Evolutionary conservation across 2,888 invertebrate genomes (phyloP), one percentile per base, ranked within the genome.

Genomic region (Tetragonula carbonaria): DNA sequence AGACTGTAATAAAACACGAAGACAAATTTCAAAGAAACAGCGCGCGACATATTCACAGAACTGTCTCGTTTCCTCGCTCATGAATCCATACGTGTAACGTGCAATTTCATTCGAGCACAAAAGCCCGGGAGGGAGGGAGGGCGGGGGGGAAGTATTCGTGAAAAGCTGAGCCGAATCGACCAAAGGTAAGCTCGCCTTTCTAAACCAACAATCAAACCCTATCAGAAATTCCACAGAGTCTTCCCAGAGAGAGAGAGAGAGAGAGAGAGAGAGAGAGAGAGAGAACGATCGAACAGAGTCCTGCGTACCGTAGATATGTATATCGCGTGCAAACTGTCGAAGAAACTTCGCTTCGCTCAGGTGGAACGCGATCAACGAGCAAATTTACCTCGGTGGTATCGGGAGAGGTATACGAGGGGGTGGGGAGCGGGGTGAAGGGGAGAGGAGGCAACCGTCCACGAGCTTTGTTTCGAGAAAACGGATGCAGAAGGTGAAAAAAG

Each of bases 401-500:
- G 38, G 38, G 16, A 53, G 2, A 33, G 33, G 33, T 33, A 33
- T 33, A 33, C 33, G 23, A 55, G 28, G 28, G 1, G 28, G 28
- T 1, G 28, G 28, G 28, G 28, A 28, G 2, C 1, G 28, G 28
- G 28, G 28, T 1, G 28, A 2, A 28, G 28, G 28, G 28, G 28
- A 23, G 23, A 23, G 28, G 28, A 2, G 21, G 11, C 14, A 23
- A 8, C 5, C 18, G 11, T 33, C 33, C 33, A 33, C 38, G 8
- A 57, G 28, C 8, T 57, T 45, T 45, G 57, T n/a, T 57, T 23
- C 3, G 45, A n/a, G 38, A 45, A n/a, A 45, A 8, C 8, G 72
- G 65, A 63, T 70, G 21, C 33, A 73, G 53, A 57, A 79, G 77
- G 77, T 85, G 77, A 16, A 80, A 28, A 78, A 84, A 74, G 70